A percentile compares a stretch with the other conserved stretches of the same genome.
phyloP scores from a whole-genome alignment of 92 coral and sea anemone genomes.

The Paragorgia papillata region DNA sequence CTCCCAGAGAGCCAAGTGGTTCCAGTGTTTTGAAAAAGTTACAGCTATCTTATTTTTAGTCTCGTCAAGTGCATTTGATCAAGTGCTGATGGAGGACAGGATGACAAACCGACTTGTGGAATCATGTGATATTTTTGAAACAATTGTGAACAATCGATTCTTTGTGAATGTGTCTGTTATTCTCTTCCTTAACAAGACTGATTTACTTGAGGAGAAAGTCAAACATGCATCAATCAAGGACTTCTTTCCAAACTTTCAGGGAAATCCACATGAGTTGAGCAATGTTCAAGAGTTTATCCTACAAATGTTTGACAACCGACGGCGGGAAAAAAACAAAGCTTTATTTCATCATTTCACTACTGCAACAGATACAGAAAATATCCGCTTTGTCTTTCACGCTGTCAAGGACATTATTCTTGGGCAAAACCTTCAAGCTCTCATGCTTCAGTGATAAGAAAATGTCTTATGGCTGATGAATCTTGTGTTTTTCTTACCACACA shows the following conservation, averaged over 20 bases:
- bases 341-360: slow-evolving; percentile 99
- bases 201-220: slow-evolving; percentile 93
- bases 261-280: slow-evolving; percentile 85
- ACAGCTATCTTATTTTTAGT: slow-evolving; percentile 97
- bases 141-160: slow-evolving; percentile 99
- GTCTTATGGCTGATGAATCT: no score
- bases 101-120: slow-evolving; percentile 99
- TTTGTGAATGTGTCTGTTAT: slow-evolving; percentile 99
- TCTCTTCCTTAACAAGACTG: slow-evolving; percentile 97
- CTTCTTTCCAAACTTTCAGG: slow-evolving; percentile 97
- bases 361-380: slow-evolving; percentile 98
- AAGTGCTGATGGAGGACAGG: slow-evolving; percentile 99
- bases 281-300: slow-evolving; percentile 98
- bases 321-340: slow-evolving; percentile 94
- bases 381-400: slow-evolving; percentile 99
- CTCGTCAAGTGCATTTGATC: slow-evolving; percentile 98
- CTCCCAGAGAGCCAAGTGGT: slow-evolving; percentile 99
- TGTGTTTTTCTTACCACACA: no score
- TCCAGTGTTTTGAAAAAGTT: slow-evolving; percentile 99
- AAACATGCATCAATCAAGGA: slow-evolving; percentile 89
- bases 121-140: slow-evolving; percentile 99
- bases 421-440: slow-evolving; percentile 90
- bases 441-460: slow-evolving; percentile 78
- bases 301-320: slow-evolving; percentile 99
- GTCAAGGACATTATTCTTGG: slow-evolving; percentile 97